Evolutionary conservation across 2,113 vertebrate species (phyloP), one percentile per base, ranked within the genome.

Genomic region (Triplophysa dalaica): DNA sequence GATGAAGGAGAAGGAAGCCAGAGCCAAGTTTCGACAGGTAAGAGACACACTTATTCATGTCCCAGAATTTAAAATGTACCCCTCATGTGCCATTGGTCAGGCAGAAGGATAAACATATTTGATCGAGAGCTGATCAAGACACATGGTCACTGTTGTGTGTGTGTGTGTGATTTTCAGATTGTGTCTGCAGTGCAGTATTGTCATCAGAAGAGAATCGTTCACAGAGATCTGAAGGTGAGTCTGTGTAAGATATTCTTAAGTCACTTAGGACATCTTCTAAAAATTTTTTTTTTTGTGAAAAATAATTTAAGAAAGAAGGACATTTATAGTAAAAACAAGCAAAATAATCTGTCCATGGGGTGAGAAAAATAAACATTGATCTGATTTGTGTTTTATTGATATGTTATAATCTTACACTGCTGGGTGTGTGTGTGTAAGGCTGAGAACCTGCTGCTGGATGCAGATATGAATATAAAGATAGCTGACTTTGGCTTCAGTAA

Each of bases 401-500:
- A 12, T 19, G 41, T 48, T 12, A 50, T 45, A 13, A 17, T 11
- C 8, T 2, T 26, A 17, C 41, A 14, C 50, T 33, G 0, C 63
- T 38, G 26, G 1, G 33, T 65, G 4, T 21, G 10, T 54, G 24
- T 41, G 29, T 50, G 12, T 45, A n/a, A 96, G 95, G 95, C 95
- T 84, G 95, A 96, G 91, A 96, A 96, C 90, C 91, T 96, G n/a
- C 91, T 96, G 80, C 91, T 96, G 87, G 95, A 96, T 86, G 94
- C 94, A 65, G 95, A 96, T 88, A 96, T 96, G 95, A 96, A 96
- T 89, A 96, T 96, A 87, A 96, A 96, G 92, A 95, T 96, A 87
- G 95, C 95, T 75, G 95, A 96, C 90, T 96, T 96, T 83, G 95
- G 95, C 84, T 96, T 96, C 89, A 96, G 95, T 85, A 96, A 96